These are phyloP conservation scores for Dicaeum eximium DNA, from an alignment of 2,113 vertebrate species.

Conservation along the genomic window DNA sequence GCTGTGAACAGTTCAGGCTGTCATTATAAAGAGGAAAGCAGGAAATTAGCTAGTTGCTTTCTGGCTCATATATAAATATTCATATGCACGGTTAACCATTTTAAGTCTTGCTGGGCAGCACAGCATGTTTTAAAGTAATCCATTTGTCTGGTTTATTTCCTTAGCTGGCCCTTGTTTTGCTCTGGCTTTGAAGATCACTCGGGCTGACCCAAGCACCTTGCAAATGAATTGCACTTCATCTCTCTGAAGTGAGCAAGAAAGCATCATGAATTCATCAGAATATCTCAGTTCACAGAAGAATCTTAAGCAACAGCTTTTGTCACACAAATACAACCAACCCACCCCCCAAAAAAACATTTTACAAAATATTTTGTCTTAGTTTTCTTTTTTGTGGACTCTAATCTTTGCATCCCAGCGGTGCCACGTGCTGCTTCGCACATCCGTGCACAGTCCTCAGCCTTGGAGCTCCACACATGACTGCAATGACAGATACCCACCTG, in stretches of 20 bases:
- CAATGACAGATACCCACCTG: not conserved
- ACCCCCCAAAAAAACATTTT: fast-evolving
- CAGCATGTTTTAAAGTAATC: not conserved
- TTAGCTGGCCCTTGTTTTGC: not conserved
- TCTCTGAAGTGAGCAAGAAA: not conserved
- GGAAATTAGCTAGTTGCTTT: not conserved
- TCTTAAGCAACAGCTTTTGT: not conserved
- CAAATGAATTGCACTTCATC: not conserved
- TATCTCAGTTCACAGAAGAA: not conserved
- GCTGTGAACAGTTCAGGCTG: not conserved
- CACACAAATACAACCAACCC: not conserved
- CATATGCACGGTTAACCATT: fast-evolving
- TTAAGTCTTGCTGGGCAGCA: not conserved
- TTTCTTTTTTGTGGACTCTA: not conserved
- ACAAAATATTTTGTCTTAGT: not conserved
- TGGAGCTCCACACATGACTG: not conserved
- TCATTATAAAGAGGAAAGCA: not conserved
- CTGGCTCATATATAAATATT: not conserved
- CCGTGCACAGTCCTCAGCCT: not conserved
- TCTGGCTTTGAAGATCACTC: not conserved
- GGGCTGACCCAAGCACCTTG: not conserved
- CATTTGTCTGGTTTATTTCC: not conserved
- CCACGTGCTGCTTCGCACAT: fast-evolving
- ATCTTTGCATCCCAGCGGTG: not conserved
- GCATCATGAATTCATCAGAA: not conserved